Conservation (phyloP, 1,140 invertebrate species). For the Panagrolaimus sp. region DNA sequence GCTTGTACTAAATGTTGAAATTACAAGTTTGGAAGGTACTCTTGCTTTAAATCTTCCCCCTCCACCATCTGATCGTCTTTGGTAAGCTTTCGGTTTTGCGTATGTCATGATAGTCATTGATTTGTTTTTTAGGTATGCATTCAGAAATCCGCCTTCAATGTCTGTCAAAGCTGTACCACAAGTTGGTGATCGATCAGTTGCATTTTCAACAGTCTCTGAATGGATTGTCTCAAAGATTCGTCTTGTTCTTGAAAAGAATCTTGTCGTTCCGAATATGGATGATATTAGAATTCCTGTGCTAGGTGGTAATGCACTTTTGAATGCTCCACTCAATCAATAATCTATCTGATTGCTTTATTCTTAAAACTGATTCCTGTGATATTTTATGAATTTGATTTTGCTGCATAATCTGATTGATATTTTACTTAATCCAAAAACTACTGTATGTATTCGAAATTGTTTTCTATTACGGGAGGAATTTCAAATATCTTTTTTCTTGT, state of each 20-base stretch:
- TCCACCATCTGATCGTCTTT: slow-evolving; percentile 82
- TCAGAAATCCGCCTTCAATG: slow-evolving; percentile 48
- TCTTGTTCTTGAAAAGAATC: slow-evolving; percentile 53
- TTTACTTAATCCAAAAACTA: too few relatives aligned
- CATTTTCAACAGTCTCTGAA: slow-evolving; percentile 50
- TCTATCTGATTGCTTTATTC: too few relatives aligned
- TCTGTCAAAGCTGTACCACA: slow-evolving; percentile 52
- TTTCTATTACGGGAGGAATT: too few relatives aligned
- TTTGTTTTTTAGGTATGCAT: slow-evolving; percentile 28
- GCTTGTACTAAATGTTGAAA: slow-evolving; percentile 78
- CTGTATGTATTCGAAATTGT: too few relatives aligned
- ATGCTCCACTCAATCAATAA: neutral
- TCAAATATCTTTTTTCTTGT: too few relatives aligned
- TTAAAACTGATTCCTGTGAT: too few relatives aligned
- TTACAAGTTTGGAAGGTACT: slow-evolving; percentile 75
- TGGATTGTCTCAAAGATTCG: slow-evolving; percentile 52
- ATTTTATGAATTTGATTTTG: too few relatives aligned
- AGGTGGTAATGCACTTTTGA: slow-evolving; percentile 40
- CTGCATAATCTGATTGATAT: too few relatives aligned
- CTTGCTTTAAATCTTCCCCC: slow-evolving; percentile 86
- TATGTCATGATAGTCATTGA: too few relatives aligned
- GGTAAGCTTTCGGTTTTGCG: slow-evolving; percentile 63
- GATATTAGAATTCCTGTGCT: slow-evolving; percentile 50
- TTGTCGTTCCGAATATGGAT: slow-evolving; percentile 57
- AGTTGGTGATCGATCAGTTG: slow-evolving; percentile 56